Base-by-base conservation (phyloP, 2,113 vertebrate species). In the Syrmaticus mikado region DNA sequence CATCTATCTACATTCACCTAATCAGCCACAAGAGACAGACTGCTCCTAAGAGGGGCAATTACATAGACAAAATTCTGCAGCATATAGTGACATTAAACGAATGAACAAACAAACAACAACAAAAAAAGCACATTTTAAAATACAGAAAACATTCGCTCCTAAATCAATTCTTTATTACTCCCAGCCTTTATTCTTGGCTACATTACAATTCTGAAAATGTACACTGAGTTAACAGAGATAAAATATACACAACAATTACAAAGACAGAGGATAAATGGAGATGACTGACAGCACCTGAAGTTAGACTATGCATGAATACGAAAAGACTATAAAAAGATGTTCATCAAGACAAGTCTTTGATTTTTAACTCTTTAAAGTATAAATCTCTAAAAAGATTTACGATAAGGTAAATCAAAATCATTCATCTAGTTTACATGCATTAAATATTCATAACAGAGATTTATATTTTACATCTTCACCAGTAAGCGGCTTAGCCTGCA, bases 221-320 rank as follows among this genome's bases (percentile, higher is more conserved):
- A 50, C 38, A 34, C 14, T 11, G 41, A 81, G 43, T 65, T 90
- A 78, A 78, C 87, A 28, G 57, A 92, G 79, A 82, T 91, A 81
- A 94, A 92, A 93, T 65, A 85, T 8, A 82, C 73, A 88, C 66
- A 78, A 41, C 50, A 75, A 58, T 82, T 95, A 75, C 83, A 88
- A 88, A 91, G 79, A 50, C 28, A 55, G 79, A 80, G 68, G 60
- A 92, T 80, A 94, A 88, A 92, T 67, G 85, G 79, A 94, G 43
- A 87, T 36, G 61, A 81, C 38, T 94, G 94, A 78, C 91, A 94
- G 82, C 40, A 83, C 57, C 85, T 94, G 60, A 75, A 90, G 79
- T 77, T 36, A 68, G 65, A 84, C 92, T 89, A 75, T 88, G 65
- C 82, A 83, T 16, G 40, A 92, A 61, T 89, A 83, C 67, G 76